These are phyloP conservation scores for Netelia inedita DNA, from an alignment of 2,888 invertebrate species.

Conservation along the genomic window DNA sequence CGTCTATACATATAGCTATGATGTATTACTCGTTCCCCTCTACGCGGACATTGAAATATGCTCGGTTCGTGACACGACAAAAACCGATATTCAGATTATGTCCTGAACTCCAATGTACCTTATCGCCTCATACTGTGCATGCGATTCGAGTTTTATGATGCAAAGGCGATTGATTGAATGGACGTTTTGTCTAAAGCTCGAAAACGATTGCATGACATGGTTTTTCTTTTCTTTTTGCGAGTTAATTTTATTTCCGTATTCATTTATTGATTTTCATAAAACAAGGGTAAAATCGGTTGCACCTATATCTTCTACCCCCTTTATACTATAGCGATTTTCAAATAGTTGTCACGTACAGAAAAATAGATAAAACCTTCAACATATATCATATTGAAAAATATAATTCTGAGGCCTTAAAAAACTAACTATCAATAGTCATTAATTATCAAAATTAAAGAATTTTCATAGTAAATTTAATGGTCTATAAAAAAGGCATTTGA, in stretches of 20 bases:
- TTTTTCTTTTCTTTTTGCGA: not conserved
- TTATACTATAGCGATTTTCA: too few relatives aligned
- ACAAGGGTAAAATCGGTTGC: not conserved
- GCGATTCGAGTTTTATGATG: constrained; percentile 50
- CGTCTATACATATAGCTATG: constrained; percentile 13
- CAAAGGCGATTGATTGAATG: constrained; percentile 21
- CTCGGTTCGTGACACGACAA: constrained; percentile 50
- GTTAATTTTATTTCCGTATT: not conserved
- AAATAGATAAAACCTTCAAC: too few relatives aligned
- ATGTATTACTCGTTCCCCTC: constrained; percentile 33
- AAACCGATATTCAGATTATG: constrained; percentile 51
- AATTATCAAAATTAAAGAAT: too few relatives aligned
- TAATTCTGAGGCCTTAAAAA: too few relatives aligned
- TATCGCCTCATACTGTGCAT: constrained; percentile 30
- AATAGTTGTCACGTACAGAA: too few relatives aligned
- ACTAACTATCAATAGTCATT: too few relatives aligned
- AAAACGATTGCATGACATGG: not conserved
- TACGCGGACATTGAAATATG: constrained; percentile 55
- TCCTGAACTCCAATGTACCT: constrained; percentile 17
- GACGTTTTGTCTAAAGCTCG: not conserved
- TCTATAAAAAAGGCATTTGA: too few relatives aligned
- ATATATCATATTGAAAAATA: too few relatives aligned
- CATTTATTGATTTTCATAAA: not conserved
- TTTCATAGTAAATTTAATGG: too few relatives aligned
- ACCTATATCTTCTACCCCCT: too few relatives aligned